Evolutionary conservation across 35 echinoderm and acorn worm genomes (phyloP).

Genomic region (Strongylocentrotus purpuratus): DNA sequence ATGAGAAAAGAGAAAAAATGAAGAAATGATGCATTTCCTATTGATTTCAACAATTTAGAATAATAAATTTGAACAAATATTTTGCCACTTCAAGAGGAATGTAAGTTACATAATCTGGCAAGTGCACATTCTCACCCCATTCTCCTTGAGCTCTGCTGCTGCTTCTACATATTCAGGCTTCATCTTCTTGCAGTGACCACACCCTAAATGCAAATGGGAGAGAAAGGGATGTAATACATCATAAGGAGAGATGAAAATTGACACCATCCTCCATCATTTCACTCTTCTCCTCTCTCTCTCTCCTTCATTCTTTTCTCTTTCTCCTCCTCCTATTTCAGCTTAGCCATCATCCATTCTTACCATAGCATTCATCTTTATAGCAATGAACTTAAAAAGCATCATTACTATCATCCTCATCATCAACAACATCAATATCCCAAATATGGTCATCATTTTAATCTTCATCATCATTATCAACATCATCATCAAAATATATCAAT

Average conservation of each 20-base stretch:
- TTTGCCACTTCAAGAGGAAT: background rate
- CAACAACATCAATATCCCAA: background rate
- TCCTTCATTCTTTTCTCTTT: background rate
- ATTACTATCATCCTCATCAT: background rate
- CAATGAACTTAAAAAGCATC: background rate
- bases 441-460: background rate
- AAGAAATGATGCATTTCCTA: background rate
- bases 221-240: background rate
- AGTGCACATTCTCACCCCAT: conserved; percentile 68
- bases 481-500: background rate
- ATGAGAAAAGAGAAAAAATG: too few species aligned
- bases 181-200: conserved; percentile 99
- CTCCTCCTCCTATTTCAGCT: background rate
- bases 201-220: conserved; percentile 63
- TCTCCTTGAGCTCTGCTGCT: conserved; percentile 76
- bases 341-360: background rate
- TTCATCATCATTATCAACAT: background rate
- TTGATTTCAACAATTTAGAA: background rate
- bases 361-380: background rate
- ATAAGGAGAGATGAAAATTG: background rate
- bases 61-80: background rate
- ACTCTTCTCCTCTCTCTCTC: background rate
- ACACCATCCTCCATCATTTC: background rate
- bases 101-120: too few species aligned
- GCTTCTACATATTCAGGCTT: conserved; percentile 96